phyloP scores from a whole-genome alignment of 2,888 invertebrate genomes.

The Lochmaea crataegi region DNA sequence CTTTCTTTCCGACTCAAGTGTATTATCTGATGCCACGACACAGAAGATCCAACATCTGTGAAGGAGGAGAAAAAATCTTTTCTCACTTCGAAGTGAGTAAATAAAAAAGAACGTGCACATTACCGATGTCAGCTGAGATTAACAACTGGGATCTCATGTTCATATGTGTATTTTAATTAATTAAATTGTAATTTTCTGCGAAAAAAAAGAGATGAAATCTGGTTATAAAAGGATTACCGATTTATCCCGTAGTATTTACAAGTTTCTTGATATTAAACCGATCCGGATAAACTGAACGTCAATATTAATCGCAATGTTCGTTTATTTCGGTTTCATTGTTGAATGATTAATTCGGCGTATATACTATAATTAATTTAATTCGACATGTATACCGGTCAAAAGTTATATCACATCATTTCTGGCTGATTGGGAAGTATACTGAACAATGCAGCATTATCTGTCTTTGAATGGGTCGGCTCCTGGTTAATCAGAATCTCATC shows the following conservation, averaged over 20 bases:
- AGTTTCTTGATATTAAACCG: neutral
- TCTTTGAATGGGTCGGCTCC: conserved; percentile 9
- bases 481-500: conserved; percentile 9
- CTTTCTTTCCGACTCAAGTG: too few species aligned
- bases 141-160: too few species aligned
- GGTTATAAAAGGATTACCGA: too few species aligned
- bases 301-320: conserved; percentile 14
- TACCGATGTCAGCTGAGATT: too few species aligned
- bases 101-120: too few species aligned
- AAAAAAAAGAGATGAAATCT: too few species aligned
- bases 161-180: too few species aligned
- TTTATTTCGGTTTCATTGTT: conserved; percentile 3
- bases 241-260: neutral
- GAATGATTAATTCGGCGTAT: neutral
- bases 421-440: conserved; percentile 13
- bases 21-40: too few species aligned
- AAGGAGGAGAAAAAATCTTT: too few species aligned
- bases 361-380: conserved; percentile 11
- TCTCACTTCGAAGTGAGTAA: too few species aligned
- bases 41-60: too few species aligned
- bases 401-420: conserved; percentile 10
- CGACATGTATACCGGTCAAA: conserved; percentile 14
- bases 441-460: conserved; percentile 16
- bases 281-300: neutral
- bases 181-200: too few species aligned